Evolutionary conservation across 2,888 invertebrate genomes (phyloP).

Genomic region (Apamea monoglypha): DNA sequence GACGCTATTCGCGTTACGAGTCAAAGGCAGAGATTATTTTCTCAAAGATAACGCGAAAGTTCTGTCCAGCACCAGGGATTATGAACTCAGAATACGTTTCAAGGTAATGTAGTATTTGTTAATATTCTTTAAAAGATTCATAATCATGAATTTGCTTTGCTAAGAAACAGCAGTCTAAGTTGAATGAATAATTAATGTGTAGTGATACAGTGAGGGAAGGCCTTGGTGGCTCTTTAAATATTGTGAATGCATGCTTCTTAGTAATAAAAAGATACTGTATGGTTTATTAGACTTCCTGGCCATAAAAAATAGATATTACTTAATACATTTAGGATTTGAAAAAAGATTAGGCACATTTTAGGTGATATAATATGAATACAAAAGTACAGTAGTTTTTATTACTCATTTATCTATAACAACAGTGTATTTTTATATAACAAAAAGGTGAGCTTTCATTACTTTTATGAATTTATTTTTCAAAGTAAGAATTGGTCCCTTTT

Average conservation of each 20-base stretch:
- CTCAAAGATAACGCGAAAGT: slow-evolving; percentile 91
- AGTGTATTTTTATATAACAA: no score
- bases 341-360: no score
- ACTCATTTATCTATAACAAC: background rate
- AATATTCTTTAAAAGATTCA: background rate
- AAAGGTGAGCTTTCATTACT: background rate
- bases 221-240: slow-evolving; percentile 14
- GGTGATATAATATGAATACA: background rate
- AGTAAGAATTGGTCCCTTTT: background rate
- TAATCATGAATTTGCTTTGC: slow-evolving; percentile 16
- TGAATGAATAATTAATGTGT: slow-evolving; percentile 46
- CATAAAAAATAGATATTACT: background rate
- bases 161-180: background rate
- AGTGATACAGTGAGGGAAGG: slow-evolving; percentile 7
- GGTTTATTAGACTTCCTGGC: background rate
- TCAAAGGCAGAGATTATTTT: slow-evolving; percentile 92
- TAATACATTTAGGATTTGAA: background rate
- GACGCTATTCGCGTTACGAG: slow-evolving; percentile 94
- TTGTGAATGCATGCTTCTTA: background rate
- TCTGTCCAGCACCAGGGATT: slow-evolving; percentile 88
- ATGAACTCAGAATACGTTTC: slow-evolving; percentile 95
- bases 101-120: slow-evolving; percentile 87
- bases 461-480: background rate
- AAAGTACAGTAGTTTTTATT: background rate
- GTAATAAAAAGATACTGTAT: background rate